Evolutionary conservation across 1,140 invertebrate species (phyloP), one percentile per base, ranked within the genome.

Genomic region (Calycopis cecrops): DNA sequence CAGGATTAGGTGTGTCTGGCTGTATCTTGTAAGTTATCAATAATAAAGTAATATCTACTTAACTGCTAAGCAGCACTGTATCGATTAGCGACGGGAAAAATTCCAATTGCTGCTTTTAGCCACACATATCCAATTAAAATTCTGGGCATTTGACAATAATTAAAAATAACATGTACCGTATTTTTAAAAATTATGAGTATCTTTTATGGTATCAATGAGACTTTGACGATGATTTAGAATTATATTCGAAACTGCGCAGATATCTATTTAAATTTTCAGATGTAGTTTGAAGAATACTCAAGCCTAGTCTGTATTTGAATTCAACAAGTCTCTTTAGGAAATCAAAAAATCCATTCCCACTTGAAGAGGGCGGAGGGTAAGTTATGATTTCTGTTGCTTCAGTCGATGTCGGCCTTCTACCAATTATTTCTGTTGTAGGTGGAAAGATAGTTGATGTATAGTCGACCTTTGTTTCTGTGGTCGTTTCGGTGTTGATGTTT

Each of bases 261-360:
- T 88, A 88, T 65, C 76, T 83, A 54, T 79, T 84, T 35, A 89
- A 59, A 38, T 78, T 76, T 47, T 89, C 82, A 7, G 85, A 81
- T 3, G 86, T 88, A 9, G 67, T 81, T 67, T 88, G 85, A 28
- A 89, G 57, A 62, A 89, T 78, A 35, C 81, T 84, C 52, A 89
- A 68, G 7, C 88, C 88, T 21, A 89, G 61, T 67, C 80, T 72
- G 28, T 84, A 77, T 63, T 89, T 89, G 52, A 89, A 88, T 54
- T 88, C 87, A 53, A 89, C 68, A 6, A 89, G 53, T 35, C 79
- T 73, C 62, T 81, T 87, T 9, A 89, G 38, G 47, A 89, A 88
- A 14, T 74, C 72, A 21, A 88, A 79, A 44, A 89, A 75, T 35
- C 86, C 66, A 7, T 49, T 35, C 42, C 71, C 68, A 40, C 58